Evolutionary conservation across 2,888 invertebrate genomes (phyloP), one percentile per base, ranked within the genome.

Genomic region (Dynastes maya): DNA sequence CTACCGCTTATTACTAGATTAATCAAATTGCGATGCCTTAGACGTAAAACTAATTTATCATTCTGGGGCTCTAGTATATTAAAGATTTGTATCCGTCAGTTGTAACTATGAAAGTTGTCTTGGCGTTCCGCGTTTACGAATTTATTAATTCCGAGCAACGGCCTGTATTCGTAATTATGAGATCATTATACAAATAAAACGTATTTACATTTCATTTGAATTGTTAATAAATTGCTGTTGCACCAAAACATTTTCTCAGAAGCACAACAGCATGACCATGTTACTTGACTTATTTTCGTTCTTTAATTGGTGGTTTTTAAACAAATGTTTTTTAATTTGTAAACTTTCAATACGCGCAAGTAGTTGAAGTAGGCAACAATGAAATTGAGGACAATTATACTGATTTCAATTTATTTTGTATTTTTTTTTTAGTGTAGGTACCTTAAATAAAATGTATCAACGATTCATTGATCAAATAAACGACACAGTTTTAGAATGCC

Each of bases 121-220:
- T 29, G 40, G 5, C 40, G 58, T 40, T 61, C 45, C 61, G n/a
- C n/a, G n/a, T n/a, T n/a, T n/a, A n/a, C n/a, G n/a, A n/a, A n/a
- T n/a, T n/a, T n/a, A n/a, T n/a, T 61, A 40, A 61, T 74, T 74
- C 72, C 45, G 40, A 61, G 61, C 49, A 74, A n/a, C 72, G 61
- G 45, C 22, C 45, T 61, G 45, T 37, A 58, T 45, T 13, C 27
- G 13, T 61, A 74, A 74, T 74, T 63, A 74, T 61, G 45, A 74
- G 61, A 74, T 74, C 72, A 74, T 74, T 74, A 74, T 40, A 74
- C 61, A 74, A 63, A 74, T 74, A 61, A 61, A 61, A 49, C 45
- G 40, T n/a, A 74, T 74, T 61, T 61, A 61, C 61, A 74, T 74
- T 40, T 45, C 45, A 74, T 74, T 74, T 74, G 61, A 74, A 74